A percentile compares a stretch with the other conserved stretches of the same genome.
phyloP scores from a whole-genome alignment of 1,140 invertebrate genomes.

The Hyles euphorbiae region DNA sequence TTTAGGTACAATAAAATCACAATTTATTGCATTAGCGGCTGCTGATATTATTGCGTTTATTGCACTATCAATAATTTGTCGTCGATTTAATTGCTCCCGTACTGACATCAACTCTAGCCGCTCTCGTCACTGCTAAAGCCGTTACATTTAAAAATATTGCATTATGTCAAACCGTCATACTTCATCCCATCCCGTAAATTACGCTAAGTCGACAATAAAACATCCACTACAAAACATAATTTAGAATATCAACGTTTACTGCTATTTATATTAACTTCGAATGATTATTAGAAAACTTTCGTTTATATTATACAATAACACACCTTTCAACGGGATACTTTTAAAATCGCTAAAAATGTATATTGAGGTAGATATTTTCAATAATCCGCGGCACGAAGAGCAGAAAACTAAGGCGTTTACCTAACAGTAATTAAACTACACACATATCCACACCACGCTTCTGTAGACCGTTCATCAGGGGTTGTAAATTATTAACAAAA shows the following conservation, averaged over 20 bases:
- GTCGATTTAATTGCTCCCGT: no score
- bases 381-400: slow-evolving; percentile 5
- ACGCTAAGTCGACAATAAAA: slow-evolving; percentile 25
- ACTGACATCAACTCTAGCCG: no score
- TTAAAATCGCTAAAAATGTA: slow-evolving; percentile 21
- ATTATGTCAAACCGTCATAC: no score
- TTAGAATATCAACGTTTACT: slow-evolving; percentile 48
- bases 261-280: slow-evolving; percentile 30
- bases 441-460: background rate
- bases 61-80: no score
- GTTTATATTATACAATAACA: slow-evolving; percentile 36
- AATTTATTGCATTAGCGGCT: no score
- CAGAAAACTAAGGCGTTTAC: slow-evolving; percentile 1
- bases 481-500: no score
- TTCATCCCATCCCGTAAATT: slow-evolving; percentile 11
- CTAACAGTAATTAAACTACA: background rate
- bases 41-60: no score
- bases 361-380: slow-evolving; percentile 15
- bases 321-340: slow-evolving; percentile 45
- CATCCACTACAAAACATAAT: slow-evolving; percentile 60
- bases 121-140: no score
- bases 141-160: no score
- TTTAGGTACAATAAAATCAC: no score
- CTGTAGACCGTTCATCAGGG: no score
- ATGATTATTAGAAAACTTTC: slow-evolving; percentile 11